A percentile compares a stretch with the other conserved stretches of the same genome.
phyloP scores from a whole-genome alignment of 2,888 invertebrate species.

The Melieria crassipennis region DNA sequence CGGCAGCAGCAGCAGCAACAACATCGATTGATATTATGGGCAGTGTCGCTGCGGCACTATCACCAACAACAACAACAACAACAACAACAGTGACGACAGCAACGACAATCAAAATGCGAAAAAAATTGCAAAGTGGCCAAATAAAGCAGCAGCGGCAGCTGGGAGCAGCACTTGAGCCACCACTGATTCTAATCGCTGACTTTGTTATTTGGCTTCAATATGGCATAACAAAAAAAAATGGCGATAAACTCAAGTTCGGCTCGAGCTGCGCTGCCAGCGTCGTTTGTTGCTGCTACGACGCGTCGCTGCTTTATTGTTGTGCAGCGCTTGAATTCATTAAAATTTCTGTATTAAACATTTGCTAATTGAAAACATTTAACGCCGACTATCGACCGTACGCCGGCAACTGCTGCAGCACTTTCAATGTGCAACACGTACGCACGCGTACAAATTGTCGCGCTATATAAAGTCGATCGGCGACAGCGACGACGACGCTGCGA shows the following conservation, averaged over 20 bases:
- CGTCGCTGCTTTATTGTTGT: slow-evolving; percentile 2
- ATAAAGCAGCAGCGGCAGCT: background rate
- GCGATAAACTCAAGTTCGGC: background rate
- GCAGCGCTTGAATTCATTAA: slow-evolving; percentile 24
- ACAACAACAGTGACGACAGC: too few relatives aligned
- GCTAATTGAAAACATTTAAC: slow-evolving; percentile 27
- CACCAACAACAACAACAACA: background rate
- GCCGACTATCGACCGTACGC: background rate
- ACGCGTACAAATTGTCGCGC: slow-evolving; percentile 22
- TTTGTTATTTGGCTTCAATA: slow-evolving; percentile 22
- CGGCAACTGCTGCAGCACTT: background rate
- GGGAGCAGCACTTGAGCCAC: too few relatives aligned
- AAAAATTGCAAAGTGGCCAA: background rate
- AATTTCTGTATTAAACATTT: slow-evolving; percentile 25
- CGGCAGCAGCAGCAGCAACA: slow-evolving; percentile 7
- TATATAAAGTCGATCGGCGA: slow-evolving; percentile 8
- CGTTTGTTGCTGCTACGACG: background rate
- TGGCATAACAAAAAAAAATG: slow-evolving; percentile 13
- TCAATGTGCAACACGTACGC: background rate
- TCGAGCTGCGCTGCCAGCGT: background rate
- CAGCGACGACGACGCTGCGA: too few relatives aligned
- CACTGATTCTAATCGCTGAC: slow-evolving; percentile 34
- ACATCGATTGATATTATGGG: too few relatives aligned
- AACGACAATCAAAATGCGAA: too few relatives aligned
- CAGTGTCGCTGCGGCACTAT: background rate